Conservation (phyloP, 2,797 vertebrate species). For the Morus bassanus region DNA sequence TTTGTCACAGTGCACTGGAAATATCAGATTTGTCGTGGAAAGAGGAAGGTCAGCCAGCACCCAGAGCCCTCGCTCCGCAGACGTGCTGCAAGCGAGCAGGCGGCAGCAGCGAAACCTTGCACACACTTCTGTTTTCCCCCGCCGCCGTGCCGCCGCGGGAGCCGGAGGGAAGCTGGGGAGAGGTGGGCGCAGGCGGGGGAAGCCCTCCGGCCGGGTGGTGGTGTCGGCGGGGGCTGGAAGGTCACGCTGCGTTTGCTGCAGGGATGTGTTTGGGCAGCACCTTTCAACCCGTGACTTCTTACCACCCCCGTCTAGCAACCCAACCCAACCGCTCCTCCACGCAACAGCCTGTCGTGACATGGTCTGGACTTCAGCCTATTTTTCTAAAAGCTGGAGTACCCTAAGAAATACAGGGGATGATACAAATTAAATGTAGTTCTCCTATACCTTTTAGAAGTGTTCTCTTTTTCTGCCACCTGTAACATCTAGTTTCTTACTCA, state of each 20-base stretch:
- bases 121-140: not conserved
- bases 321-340: not conserved
- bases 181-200: not conserved
- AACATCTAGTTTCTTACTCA: not conserved
- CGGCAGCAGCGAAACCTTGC: not conserved
- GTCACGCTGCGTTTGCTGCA: accelerated
- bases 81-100: accelerated
- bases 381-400: not conserved
- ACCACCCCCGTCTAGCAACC: not conserved
- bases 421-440: not conserved
- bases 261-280: not conserved
- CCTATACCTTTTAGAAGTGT: not conserved
- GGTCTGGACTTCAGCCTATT: not conserved
- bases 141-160: accelerated
- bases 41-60: not conserved
- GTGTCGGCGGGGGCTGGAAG: not conserved
- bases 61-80: not conserved
- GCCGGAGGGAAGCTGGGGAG: not conserved
- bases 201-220: not conserved
- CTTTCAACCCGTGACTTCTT: not conserved
- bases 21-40: accelerated
- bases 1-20: not conserved
- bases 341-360: accelerated
- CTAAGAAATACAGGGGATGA: not conserved
- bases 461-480: not conserved